Evolutionary conservation across 2,888 invertebrate species (phyloP).

Genomic region (Stenodema calcarata): DNA sequence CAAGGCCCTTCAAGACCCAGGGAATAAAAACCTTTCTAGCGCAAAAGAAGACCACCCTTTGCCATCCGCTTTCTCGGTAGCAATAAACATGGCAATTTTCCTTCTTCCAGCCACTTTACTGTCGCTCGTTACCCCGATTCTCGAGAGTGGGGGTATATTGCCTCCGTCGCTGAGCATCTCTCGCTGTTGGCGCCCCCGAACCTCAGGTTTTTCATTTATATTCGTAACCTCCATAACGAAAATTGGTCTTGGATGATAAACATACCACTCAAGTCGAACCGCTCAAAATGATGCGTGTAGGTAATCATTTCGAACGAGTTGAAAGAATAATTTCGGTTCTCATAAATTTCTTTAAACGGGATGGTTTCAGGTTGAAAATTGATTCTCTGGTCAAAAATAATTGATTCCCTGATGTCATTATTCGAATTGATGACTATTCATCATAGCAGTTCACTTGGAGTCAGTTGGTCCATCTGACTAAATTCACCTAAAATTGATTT

Average conservation of each 20-base stretch:
- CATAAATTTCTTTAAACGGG: no score
- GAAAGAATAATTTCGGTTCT: no score
- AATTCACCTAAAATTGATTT: no score
- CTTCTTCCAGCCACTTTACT: background rate
- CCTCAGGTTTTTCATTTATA: background rate
- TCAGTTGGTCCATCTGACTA: no score
- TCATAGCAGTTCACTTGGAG: no score
- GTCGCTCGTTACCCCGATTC: constrained; percentile 41
- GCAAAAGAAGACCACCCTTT: constrained; percentile 6
- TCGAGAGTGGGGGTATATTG: constrained; percentile 16
- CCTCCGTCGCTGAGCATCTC: background rate
- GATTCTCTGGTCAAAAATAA: no score
- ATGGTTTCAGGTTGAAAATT: no score
- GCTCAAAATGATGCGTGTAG: no score
- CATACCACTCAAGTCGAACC: background rate
- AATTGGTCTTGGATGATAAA: background rate
- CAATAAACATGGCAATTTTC: constrained; percentile 40
- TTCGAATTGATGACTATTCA: no score
- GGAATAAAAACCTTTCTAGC: background rate
- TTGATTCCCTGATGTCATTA: no score
- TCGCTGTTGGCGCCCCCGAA: background rate
- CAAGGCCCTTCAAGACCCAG: background rate
- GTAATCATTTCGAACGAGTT: no score
- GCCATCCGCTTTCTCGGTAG: constrained; percentile 6
- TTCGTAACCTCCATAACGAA: background rate